Conservation (phyloP, 2,113 vertebrate species). For the Clarias gariepinus region DNA sequence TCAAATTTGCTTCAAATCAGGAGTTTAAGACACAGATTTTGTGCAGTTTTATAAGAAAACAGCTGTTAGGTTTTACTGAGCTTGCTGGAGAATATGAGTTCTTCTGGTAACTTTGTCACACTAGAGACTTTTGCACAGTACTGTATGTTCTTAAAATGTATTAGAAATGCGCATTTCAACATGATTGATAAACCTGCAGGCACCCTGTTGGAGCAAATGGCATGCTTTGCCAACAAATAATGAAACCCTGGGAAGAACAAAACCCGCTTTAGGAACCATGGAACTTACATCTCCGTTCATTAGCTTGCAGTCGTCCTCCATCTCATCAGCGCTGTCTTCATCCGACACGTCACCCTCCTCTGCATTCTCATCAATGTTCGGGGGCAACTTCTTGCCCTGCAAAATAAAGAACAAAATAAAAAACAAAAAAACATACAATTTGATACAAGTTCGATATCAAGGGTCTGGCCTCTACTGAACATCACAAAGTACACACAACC, state of each 20-base stretch:
- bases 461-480: neutral
- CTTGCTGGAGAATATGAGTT: no score
- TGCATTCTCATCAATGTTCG: constrained; percentile 87
- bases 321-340: constrained; percentile 97
- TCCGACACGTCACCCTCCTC: constrained; percentile 97
- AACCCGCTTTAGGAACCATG: neutral
- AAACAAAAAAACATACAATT: neutral
- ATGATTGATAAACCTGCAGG: neutral
- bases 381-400: constrained; percentile 95
- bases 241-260: neutral
- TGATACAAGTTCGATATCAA: neutral
- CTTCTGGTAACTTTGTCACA: no score
- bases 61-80: no score
- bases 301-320: constrained; percentile 95
- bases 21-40: no score
- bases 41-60: no score
- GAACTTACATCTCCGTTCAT: constrained; percentile 91
- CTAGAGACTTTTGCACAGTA: no score
- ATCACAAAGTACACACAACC: neutral
- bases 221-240: neutral
- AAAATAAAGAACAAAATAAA: neutral
- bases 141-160: neutral
- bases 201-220: neutral
- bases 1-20: no score
- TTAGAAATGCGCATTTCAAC: neutral